Evolutionary conservation across 1,140 invertebrate species (phyloP), one percentile per base, ranked within the genome.

Genomic region (Drusus annulatus): DNA sequence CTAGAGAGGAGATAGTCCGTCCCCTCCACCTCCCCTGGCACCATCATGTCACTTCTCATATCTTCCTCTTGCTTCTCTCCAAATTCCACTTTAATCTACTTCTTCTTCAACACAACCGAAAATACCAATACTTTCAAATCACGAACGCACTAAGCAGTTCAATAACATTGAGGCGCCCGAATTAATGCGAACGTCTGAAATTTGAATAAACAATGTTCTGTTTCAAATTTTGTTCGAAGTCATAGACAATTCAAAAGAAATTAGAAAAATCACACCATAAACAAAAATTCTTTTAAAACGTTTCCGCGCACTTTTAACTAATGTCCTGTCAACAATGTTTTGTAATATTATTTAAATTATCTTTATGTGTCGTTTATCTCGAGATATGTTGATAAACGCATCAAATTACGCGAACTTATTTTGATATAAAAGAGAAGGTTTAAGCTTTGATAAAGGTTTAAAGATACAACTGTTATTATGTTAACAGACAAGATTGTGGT

Each of bases 1-100:
- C 90, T 91, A 65, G 91, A 91, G n/a, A 92, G 88, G 63, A 92
- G 87, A 85, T 91, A 92, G 84, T 92, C 91, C 0, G 90, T 90
- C 76, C 91, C 91, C 85, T 92, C 91, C 84, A 92, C 85, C 86
- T 92, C 91, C 79, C 89, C 89, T 7, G 89, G 88, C 76, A 86
- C 85, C 84, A 90, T 84, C 80, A 89, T 85, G 85, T 90, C 89
- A 86, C 88, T 89, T 82, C 88, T 85, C 89, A 90, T 90, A n/a
- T 84, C 80, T 63, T 28, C 60, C 0, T 28, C 50, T 54, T 23
- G 45, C 25, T 0, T n/a, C 36, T 56, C 54, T 56, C 45, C 17
- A 28, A 28, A 50, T 74, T 28, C 71, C 45, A 54, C 71, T 25
- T n/a, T 65, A 25, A 23, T 19, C 17, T 21, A 10, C 17, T 36